A percentile compares a stretch with the other conserved stretches of the same genome.
These are phyloP conservation scores for Eristalinus sepulchralis DNA, from an alignment of 2,888 invertebrate species.

Conservation along the genomic window DNA sequence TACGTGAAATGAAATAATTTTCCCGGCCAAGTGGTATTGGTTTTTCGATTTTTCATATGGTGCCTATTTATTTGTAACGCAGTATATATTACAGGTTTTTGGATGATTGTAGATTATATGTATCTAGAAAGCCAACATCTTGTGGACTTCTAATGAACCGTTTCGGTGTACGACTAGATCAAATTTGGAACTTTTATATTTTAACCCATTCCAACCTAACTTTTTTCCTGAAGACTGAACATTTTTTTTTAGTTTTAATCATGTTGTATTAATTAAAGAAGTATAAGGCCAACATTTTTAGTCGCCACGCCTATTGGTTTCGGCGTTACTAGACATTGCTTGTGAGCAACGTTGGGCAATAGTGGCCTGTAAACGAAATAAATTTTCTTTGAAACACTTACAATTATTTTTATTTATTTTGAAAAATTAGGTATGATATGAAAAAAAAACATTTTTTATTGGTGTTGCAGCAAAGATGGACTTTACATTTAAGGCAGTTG, in stretches of 20 bases:
- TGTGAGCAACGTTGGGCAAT: constrained; percentile 39
- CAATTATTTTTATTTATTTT: background rate
- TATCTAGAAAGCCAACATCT: too few species aligned
- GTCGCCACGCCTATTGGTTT: constrained; percentile 22
- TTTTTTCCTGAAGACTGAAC: background rate
- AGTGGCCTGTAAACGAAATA: too few species aligned
- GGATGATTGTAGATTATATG: too few species aligned
- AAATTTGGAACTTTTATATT: too few species aligned
- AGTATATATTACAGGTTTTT: too few species aligned
- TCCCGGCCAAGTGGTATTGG: too few species aligned
- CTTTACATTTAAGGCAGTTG: background rate
- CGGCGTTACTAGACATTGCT: background rate
- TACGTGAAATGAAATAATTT: too few species aligned
- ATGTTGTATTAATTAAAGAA: background rate
- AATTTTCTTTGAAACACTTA: background rate
- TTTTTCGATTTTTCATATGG: too few species aligned
- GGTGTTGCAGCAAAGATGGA: background rate
- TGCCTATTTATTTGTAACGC: too few species aligned
- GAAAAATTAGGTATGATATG: background rate
- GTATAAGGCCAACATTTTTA: constrained; percentile 10
- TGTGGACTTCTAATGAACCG: too few species aligned
- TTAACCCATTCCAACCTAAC: too few species aligned
- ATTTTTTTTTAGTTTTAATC: background rate
- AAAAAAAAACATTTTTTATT: background rate
- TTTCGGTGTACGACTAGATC: too few species aligned